phyloP scores from a whole-genome alignment of 2,797 vertebrate species.

The Anguilla marmorata region DNA sequence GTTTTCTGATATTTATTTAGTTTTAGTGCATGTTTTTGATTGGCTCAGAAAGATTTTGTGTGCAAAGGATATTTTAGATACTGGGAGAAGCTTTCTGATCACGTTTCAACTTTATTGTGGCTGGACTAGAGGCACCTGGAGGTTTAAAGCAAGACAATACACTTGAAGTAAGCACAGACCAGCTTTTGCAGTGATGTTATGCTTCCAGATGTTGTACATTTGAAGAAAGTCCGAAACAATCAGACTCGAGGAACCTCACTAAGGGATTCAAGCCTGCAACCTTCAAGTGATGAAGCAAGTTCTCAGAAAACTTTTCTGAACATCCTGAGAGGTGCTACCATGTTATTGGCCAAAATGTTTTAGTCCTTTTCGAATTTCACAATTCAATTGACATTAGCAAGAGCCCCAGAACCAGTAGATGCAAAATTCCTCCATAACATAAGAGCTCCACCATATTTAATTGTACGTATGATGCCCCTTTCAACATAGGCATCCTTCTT shows the following conservation, averaged over 20 bases:
- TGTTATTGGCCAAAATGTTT: background rate
- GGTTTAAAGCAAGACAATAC: background rate
- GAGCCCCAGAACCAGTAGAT: background rate
- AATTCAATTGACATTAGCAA: background rate
- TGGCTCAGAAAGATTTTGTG: background rate
- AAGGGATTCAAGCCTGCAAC: background rate
- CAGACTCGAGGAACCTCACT: no score
- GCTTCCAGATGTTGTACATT: background rate
- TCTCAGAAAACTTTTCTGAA: background rate
- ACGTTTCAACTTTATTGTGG: background rate
- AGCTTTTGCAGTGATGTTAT: background rate
- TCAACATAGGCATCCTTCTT: no score
- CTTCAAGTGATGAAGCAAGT: background rate
- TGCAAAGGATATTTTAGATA: background rate
- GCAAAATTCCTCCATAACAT: background rate
- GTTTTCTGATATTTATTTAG: background rate
- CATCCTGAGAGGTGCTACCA: background rate
- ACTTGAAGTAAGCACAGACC: background rate
- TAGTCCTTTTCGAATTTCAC: no score
- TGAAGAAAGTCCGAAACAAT: no score
- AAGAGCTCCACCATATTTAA: background rate
- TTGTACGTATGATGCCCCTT: background rate
- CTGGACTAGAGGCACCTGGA: no score
- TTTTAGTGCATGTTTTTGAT: background rate
- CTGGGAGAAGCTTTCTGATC: background rate